A percentile compares a stretch with the other conserved stretches of the same genome.
Evolutionary conservation across 2,797 vertebrate species (phyloP).

Genomic region (Typhlichthys subterraneus): DNA sequence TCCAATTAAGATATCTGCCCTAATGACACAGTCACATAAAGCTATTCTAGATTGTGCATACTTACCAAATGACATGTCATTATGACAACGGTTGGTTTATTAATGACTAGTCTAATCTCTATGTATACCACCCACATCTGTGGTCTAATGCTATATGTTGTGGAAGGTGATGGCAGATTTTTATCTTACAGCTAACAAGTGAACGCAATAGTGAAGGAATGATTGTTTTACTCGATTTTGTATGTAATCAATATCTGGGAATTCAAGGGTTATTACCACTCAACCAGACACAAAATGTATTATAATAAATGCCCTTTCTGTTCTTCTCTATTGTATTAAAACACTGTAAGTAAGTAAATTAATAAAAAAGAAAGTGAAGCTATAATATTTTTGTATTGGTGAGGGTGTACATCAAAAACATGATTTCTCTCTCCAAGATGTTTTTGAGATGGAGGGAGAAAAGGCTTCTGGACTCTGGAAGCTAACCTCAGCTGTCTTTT

Average conservation of each 20-base stretch:
- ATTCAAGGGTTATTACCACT: background rate
- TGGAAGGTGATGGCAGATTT: background rate
- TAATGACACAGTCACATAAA: conserved; percentile 52
- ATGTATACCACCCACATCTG: background rate
- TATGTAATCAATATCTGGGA: no score
- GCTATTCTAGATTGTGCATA: conserved; percentile 40
- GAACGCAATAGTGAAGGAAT: background rate
- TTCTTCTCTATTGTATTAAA: conserved; percentile 31
- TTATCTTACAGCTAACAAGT: no score
- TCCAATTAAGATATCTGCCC: conserved; percentile 49
- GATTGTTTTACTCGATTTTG: conserved; percentile 29
- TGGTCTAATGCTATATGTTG: conserved; percentile 26
- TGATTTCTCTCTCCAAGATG: conserved; percentile 55
- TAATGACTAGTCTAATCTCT: background rate
- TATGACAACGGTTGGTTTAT: background rate
- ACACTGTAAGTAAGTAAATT: conserved; percentile 19
- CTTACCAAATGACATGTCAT: conserved; percentile 40
- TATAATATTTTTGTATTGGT: conserved; percentile 34
- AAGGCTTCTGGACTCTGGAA: conserved; percentile 43
- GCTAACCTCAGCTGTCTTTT: conserved; percentile 58
- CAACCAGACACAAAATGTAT: background rate
- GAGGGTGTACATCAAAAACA: conserved; percentile 59
- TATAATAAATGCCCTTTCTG: conserved; percentile 10
- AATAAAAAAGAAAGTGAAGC: conserved; percentile 11
- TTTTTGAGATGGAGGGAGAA: conserved; percentile 67